Percentiles rank a stretch among this genome's conserved stretches.
phyloP scores from a whole-genome alignment of 2,888 invertebrate species.

The Phyllotreta striolata region DNA sequence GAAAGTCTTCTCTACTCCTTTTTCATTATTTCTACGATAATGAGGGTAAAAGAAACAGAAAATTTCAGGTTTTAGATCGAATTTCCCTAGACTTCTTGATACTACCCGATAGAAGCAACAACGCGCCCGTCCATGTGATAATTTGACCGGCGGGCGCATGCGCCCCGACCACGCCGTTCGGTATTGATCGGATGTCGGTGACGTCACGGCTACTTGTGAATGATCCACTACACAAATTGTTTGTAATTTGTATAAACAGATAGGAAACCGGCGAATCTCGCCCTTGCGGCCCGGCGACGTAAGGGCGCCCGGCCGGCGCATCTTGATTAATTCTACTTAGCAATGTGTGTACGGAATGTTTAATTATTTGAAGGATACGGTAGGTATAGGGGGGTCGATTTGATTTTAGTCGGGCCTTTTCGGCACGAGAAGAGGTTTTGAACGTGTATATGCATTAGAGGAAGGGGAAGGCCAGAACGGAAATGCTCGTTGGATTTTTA shows the following conservation, averaged over 20 bases:
- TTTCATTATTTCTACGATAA: not conserved
- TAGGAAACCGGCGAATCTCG: constrained; percentile 35
- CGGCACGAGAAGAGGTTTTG: constrained; percentile 1
- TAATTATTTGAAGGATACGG: constrained; percentile 37
- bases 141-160: constrained; percentile 30
- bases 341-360: constrained; percentile 40
- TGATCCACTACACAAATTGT: constrained; percentile 58
- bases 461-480: too few relatives aligned
- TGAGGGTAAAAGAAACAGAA: not conserved
- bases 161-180: constrained; percentile 47
- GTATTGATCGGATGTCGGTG: constrained; percentile 55
- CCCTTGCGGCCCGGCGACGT: constrained; percentile 27
- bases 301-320: constrained; percentile 21
- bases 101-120: constrained; percentile 23
- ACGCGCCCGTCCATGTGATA: constrained; percentile 32
- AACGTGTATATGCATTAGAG: too few relatives aligned
- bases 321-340: constrained; percentile 38
- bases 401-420: constrained; percentile 15
- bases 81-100: not conserved
- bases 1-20: too few relatives aligned
- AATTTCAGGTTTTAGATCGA: not conserved
- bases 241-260: constrained; percentile 53
- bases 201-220: constrained; percentile 59
- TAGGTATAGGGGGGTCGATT: constrained; percentile 18
- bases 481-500: too few relatives aligned